Base-by-base conservation (phyloP, 1,140 invertebrate species). In the Drosophila cardini region DNA sequence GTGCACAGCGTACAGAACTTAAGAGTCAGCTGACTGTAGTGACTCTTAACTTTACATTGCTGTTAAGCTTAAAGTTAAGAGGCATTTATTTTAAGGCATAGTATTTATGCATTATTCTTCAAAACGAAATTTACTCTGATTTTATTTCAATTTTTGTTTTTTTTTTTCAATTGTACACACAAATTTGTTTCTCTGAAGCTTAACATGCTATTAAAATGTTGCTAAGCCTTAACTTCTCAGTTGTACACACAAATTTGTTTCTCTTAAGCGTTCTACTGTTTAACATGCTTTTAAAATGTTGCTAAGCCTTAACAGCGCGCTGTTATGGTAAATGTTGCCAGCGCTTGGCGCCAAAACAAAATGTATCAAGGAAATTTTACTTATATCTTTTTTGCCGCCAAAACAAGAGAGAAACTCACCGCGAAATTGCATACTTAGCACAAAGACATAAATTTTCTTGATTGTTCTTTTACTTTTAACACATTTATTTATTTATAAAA, bases 401-500 rank as follows among this genome's bases (percentile, higher is more conserved):
- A 82, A 80, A 73, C 55, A 56, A 72, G 43, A 43, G 43, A 36
- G 40, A 40, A 48, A 85, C 82, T 85, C 82, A 85, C 82, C 82
- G 78, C 46, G 67, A 80, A 58, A 38, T 50, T 10, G 13, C 76
- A 38, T 63, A 68, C 9, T 62, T 40, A 45, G 38, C 62, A 56
- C 15, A 72, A 65, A 50, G 21, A 73, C 65, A 85, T 60, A 84
- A 58, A 75, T 43, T 64, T 85, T 45, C 21, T 21, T 46, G 61
- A 75, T 56, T 67, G n/a, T 74, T 53, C 63, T 40, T 15, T 60
- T 45, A 75, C 63, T 40, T 15, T 53, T 38, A 75, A 72, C 75
- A 83, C 72, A 83, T 65, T 87, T 76, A 78, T 79, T 55, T 38
- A 78, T 83, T 55, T 38, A 36, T n/a, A 36, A 53, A 86, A 85